Percentiles rank a stretch among this genome's conserved stretches.
Conservation (phyloP, 2,888 invertebrate genomes). For the Volucella inanis region DNA sequence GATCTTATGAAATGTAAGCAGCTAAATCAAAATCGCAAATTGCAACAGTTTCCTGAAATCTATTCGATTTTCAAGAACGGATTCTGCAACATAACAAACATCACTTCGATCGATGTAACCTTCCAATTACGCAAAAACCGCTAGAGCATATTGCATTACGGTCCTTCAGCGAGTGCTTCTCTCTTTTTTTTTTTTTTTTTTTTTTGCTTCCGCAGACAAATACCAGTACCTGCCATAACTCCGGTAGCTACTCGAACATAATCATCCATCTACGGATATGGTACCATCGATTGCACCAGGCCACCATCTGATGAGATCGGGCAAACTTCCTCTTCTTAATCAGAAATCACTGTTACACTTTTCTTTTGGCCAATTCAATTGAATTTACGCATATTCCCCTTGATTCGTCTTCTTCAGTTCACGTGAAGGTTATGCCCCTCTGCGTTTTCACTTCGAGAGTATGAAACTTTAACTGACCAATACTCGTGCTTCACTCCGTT, state of each 20-base stretch:
- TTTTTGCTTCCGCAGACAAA: slow-evolving; percentile 1
- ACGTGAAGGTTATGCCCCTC: slow-evolving; percentile 66
- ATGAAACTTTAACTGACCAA: slow-evolving; percentile 38
- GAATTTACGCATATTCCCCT: slow-evolving; percentile 33
- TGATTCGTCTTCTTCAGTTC: slow-evolving; percentile 10
- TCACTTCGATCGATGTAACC: neutral
- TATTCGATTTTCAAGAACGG: neutral
- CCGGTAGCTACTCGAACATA: too few species aligned
- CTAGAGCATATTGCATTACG: slow-evolving; percentile 3
- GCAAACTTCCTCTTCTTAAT: slow-evolving; percentile 60
- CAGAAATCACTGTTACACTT: slow-evolving; percentile 68
- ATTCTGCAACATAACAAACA: neutral
- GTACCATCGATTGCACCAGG: neutral
- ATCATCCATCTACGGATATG: too few species aligned
- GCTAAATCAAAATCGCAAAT: too few species aligned
- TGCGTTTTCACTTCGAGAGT: slow-evolving; percentile 34
- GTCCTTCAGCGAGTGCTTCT: slow-evolving; percentile 6
- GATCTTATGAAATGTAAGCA: too few species aligned
- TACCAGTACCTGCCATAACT: neutral
- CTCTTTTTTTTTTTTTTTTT: slow-evolving; percentile 5
- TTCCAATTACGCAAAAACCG: neutral
- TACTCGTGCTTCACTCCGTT: slow-evolving; percentile 30
- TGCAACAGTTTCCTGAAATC: too few species aligned
- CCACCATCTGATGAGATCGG: slow-evolving; percentile 4
- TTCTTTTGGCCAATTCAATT: slow-evolving; percentile 59